A percentile compares a stretch with the other conserved stretches of the same genome.
Conservation (phyloP, 64 coral and sea anemone species). For the Montipora capricornis region DNA sequence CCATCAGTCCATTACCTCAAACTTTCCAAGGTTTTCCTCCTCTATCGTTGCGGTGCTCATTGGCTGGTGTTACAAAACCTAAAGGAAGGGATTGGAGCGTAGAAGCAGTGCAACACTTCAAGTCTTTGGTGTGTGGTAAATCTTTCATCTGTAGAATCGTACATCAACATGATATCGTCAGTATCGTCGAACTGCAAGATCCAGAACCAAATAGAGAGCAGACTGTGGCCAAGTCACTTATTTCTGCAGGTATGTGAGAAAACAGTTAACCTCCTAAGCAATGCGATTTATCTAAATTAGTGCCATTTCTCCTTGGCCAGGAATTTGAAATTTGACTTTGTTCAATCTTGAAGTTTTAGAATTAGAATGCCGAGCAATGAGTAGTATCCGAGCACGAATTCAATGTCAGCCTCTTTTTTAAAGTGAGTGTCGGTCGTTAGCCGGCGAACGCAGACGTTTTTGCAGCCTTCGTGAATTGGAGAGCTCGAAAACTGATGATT, state of each 20-base stretch:
- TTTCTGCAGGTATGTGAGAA: constrained; percentile 63
- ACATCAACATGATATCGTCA: background rate
- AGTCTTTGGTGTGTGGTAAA: constrained; percentile 57
- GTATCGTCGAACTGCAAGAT: constrained; percentile 75
- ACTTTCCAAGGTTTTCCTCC: constrained; percentile 51
- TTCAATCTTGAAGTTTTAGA: too few relatives aligned
- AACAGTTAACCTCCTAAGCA: background rate
- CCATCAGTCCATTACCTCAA: constrained; percentile 33
- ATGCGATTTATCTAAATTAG: too few relatives aligned
- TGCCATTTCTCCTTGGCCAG: too few relatives aligned
- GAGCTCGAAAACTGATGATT: too few relatives aligned
- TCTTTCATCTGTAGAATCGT: constrained; percentile 62
- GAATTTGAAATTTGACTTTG: too few relatives aligned
- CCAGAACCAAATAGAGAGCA: background rate
- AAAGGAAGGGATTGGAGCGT: constrained; percentile 44
- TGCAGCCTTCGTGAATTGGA: too few relatives aligned
- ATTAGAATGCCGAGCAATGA: too few relatives aligned
- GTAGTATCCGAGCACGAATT: too few relatives aligned
- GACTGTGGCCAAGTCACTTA: constrained; percentile 70
- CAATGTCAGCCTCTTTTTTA: too few relatives aligned
- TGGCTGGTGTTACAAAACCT: constrained; percentile 75
- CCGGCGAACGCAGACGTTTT: too few relatives aligned
- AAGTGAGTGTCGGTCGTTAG: too few relatives aligned
- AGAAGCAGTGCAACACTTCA: constrained; percentile 59
- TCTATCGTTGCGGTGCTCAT: constrained; percentile 67